These are phyloP conservation scores for Goniozus legneri DNA, from an alignment of 1,140 invertebrate species.

Conservation along the genomic window DNA sequence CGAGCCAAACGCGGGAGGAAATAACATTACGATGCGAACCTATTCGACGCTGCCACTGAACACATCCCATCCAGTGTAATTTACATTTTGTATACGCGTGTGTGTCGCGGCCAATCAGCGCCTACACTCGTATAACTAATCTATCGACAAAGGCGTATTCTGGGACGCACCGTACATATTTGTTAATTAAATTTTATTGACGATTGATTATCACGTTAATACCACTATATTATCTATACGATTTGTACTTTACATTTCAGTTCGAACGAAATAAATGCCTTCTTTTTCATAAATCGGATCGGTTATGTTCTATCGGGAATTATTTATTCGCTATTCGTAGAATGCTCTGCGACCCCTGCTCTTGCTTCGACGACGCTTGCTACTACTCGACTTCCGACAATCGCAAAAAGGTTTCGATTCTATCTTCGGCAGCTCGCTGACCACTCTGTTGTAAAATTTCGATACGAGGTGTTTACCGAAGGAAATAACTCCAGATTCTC, in stretches of 20 bases:
- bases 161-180: conserved; percentile 44
- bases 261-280: conserved; percentile 55
- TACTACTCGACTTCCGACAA: no score
- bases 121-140: no score
- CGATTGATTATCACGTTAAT: conserved; percentile 52
- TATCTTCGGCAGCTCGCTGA: no score
- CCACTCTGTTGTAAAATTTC: no score
- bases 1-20: no score
- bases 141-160: no score
- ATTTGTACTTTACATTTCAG: conserved; percentile 55
- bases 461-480: no score
- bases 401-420: no score
- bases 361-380: no score
- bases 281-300: conserved; percentile 50
- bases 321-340: conserved; percentile 5
- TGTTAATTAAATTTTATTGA: conserved; percentile 52
- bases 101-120: conserved; percentile 21
- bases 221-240: conserved; percentile 52
- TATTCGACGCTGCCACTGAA: conserved; percentile 51
- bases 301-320: conserved; percentile 14
- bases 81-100: conserved; percentile 19
- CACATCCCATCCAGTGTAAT: conserved; percentile 54
- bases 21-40: no score
- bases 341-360: background rate
- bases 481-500: no score